Base-by-base conservation (phyloP, 2,888 invertebrate species). In the Coelinius sp. region DNA sequence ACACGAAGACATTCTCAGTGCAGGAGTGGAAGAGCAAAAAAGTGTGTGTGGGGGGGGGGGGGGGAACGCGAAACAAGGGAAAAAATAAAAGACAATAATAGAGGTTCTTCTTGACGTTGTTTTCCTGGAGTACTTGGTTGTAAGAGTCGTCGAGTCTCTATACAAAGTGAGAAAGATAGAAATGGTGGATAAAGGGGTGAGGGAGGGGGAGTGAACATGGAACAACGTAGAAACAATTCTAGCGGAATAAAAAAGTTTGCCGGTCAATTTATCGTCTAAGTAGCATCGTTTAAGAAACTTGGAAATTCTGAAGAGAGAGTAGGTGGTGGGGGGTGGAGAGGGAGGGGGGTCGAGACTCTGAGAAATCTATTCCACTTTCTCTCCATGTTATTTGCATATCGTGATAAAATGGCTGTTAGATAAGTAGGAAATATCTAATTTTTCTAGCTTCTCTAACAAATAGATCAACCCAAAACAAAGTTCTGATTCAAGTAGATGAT, bases 201-300 rank as follows among this genome's bases (percentile, higher is more conserved):
- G 27, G 22, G 46, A 27, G 44, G 27, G 12, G 12, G 17, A n/a
- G 38, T 25, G 46, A 31, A 35, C 46, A 25, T 38, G 68, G 20
- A 68, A 62, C 35, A 41, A 62, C 59, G 59, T 46, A 35, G 49
- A 65, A 70, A 67, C 49, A 73, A 70, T 66, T 73, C 35, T 24
- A 22, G 56, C 46, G 17, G 65, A 66, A 41, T 52, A 70, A 68
- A 76, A 77, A 78, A 81, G 75, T 80, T 81, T 74, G 73, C 76
- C 75, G 77, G 76, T 80, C 81, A 78, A 82, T 84, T 85, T 83
- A 83, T 83, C 78, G 78, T 77, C 67, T 81, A 83, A 83, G 83
- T 82, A 81, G 81, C 80, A 77, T 82, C 81, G 81, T 83, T 85
- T 83, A 79, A 80, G 76, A 81, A 82, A 82, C 79, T 84, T 79